phyloP scores from a whole-genome alignment of 2,888 invertebrate species.

The Parthenolecanium corni region DNA sequence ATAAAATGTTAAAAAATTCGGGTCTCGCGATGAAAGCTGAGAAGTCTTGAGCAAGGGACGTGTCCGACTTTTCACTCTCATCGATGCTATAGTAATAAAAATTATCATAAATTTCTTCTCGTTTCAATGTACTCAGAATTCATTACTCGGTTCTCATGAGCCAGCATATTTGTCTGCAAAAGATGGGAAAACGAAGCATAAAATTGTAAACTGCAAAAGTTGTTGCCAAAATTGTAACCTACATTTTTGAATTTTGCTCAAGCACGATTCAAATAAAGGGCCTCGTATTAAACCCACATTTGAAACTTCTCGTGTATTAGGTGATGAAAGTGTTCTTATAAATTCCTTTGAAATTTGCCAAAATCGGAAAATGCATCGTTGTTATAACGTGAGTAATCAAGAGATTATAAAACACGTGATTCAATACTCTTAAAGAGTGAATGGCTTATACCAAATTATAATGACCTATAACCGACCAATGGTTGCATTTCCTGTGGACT shows the following conservation, averaged over 20 bases:
- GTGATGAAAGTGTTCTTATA: slow-evolving; percentile 10
- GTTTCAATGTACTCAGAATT: neutral
- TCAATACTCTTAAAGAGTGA: too few relatives aligned
- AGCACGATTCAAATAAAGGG: slow-evolving; percentile 6
- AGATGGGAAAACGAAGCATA: neutral
- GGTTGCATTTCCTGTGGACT: too few relatives aligned
- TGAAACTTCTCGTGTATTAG: neutral
- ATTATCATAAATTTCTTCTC: neutral
- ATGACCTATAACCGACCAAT: too few relatives aligned
- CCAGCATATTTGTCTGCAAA: slow-evolving; percentile 8
- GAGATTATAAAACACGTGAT: too few relatives aligned
- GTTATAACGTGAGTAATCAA: too few relatives aligned
- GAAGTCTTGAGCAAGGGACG: slow-evolving; percentile 12
- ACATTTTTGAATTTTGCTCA: slow-evolving; percentile 16
- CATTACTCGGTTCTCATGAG: slow-evolving; percentile 5
- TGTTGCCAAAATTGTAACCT: too few relatives aligned
- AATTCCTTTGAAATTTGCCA: slow-evolving; percentile 6
- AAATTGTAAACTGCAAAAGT: too few relatives aligned
- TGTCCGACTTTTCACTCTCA: slow-evolving; percentile 26
- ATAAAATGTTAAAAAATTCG: too few relatives aligned
- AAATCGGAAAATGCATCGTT: slow-evolving; percentile 3
- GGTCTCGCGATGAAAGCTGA: neutral
- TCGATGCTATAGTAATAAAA: slow-evolving; percentile 15
- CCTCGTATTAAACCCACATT: slow-evolving; percentile 11
- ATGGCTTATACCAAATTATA: too few relatives aligned